A percentile compares a stretch with the other conserved stretches of the same genome.
Evolutionary conservation across 1,140 invertebrate species (phyloP).

Genomic region (Yoshiicerus persimilis): DNA sequence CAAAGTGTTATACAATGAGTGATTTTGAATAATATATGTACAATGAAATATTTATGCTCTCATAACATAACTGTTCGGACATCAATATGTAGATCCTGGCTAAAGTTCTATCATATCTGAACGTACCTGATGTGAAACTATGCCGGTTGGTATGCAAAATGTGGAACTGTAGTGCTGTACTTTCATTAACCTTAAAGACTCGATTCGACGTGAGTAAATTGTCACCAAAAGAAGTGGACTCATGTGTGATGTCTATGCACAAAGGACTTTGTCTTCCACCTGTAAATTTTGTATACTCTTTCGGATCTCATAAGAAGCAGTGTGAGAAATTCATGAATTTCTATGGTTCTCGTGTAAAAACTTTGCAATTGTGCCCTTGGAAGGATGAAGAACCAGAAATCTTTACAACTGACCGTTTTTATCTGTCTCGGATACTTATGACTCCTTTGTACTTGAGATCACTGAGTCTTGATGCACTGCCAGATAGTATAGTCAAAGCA

Average conservation of each 20-base stretch:
- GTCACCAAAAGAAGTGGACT: not conserved
- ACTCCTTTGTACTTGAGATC: not conserved
- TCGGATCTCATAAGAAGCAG: not conserved
- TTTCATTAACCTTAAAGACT: not conserved
- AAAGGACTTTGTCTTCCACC: not conserved
- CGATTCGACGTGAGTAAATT: not conserved
- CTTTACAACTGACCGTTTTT: not conserved
- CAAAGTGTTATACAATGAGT: no score
- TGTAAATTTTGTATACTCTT: not conserved
- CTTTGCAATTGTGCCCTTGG: not conserved
- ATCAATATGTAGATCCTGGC: not conserved
- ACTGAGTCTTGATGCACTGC: not conserved
- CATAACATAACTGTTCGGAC: not conserved
- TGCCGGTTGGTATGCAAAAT: not conserved
- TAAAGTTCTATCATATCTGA: not conserved
- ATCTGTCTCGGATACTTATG: not conserved
- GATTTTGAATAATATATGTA: no score
- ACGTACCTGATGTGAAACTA: not conserved
- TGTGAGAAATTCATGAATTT: not conserved
- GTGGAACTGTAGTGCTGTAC: not conserved
- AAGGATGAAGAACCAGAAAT: not conserved
- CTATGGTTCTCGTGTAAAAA: not conserved
- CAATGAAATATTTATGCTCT: no score
- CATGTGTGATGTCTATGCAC: not conserved
- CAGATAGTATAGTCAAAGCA: not conserved